Base-by-base conservation (phyloP, 2,797 vertebrate species). In the Rhinogobio ventralis region DNA sequence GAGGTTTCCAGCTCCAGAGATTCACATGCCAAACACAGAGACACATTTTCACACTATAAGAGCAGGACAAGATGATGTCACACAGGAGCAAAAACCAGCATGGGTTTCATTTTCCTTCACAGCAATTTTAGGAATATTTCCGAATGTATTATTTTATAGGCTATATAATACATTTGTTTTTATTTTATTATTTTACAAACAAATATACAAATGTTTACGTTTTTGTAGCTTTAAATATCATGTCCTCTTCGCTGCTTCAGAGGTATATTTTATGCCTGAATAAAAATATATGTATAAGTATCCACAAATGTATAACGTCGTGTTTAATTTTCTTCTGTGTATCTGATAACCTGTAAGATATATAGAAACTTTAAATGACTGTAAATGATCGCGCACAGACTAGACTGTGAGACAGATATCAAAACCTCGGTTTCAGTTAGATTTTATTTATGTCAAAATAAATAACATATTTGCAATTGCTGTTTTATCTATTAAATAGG, bases 1-100 rank as follows among this genome's bases (percentile, higher is more conserved):
- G 77, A 85, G 86, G 79, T 85, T 74, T 85, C 78, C 72, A 86
- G 81, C 87, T 87, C 86, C 68, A 69, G 85, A 86, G 81, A 86
- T 81, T 79, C 85, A 86, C 85, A 79, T 83, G 82, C 74, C 86
- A 88, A 82, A 85, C 75, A 85, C 83, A 76, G 72, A 87, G 79
- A 66, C 51, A 75, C 60, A 73, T 73, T 73, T 80, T 73, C 82
- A 85, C 77, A 73, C 82, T 72, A 69, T 60, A 6, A 75, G 81
- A 51, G 69, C 71, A 64, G 81, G 81, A 67, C 73, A 68, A 39
- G 71, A 51, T 75, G 81, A 83, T 36, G 53, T 75, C 60, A 83
- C 20, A 68, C 17, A n/a, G n/a, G 7, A 17, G 46, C 19, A 57
- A 33, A 81, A 39, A 28, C 14, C 55, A 9, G 2, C 23, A 17